A percentile compares a stretch with the other conserved stretches of the same genome.
These are phyloP conservation scores for Rhinella marina DNA, from an alignment of 2,797 vertebrate species.

Conservation along the genomic window DNA sequence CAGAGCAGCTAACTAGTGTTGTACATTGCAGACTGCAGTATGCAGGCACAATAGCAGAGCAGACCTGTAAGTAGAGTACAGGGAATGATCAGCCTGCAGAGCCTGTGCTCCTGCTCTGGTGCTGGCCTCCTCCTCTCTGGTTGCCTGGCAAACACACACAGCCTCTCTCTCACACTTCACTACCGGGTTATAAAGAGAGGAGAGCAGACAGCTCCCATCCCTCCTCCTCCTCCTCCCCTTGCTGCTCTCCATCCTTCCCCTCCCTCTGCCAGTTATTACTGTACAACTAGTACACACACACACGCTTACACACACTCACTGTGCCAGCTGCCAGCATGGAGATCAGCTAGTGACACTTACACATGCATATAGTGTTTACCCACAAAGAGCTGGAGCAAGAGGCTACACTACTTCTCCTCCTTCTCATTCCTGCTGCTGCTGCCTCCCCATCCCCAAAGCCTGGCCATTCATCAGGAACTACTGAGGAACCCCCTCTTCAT, in stretches of 20 bases:
- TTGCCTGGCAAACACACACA: slow-evolving; percentile 70
- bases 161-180: slow-evolving; percentile 77
- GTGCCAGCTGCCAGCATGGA: slow-evolving; percentile 74
- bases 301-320: slow-evolving; percentile 59
- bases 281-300: slow-evolving; percentile 72
- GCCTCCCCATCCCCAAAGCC: slow-evolving; percentile 63
- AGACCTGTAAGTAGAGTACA: neutral
- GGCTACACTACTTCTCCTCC: slow-evolving; percentile 65
- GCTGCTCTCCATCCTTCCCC: slow-evolving; percentile 60
- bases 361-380: slow-evolving; percentile 18
- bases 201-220: slow-evolving; percentile 65
- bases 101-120: neutral
- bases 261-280: slow-evolving; percentile 69
- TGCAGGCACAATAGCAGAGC: neutral
- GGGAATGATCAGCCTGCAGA: neutral
- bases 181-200: slow-evolving; percentile 75
- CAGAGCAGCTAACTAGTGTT: neutral
- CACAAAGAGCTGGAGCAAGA: slow-evolving; percentile 37
- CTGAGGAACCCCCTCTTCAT: slow-evolving; percentile 47
- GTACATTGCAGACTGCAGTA: neutral
- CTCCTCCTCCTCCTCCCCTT: slow-evolving; percentile 65
- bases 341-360: slow-evolving; percentile 68
- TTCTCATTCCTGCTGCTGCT: slow-evolving; percentile 59
- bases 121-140: slow-evolving; percentile 64
- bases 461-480: slow-evolving; percentile 58